phyloP scores from a whole-genome alignment of 2,797 vertebrate genomes.

The Dallia pectoralis region DNA sequence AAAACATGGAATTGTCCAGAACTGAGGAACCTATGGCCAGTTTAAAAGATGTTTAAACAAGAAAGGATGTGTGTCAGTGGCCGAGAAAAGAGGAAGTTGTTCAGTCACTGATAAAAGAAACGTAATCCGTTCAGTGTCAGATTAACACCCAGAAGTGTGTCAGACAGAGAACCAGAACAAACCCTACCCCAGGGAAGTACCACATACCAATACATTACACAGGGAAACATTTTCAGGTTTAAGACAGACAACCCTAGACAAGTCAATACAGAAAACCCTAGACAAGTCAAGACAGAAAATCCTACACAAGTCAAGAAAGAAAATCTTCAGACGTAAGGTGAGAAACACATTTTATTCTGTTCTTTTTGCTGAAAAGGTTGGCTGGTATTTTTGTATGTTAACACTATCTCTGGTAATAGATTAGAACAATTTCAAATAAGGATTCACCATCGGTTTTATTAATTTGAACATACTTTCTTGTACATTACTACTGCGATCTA shows the following conservation, averaged over 20 bases:
- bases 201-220: background rate
- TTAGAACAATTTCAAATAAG: background rate
- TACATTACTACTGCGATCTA: background rate
- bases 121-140: background rate
- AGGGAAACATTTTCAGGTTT: background rate
- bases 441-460: background rate
- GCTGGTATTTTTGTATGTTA: conserved; percentile 20
- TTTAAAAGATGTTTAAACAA: background rate
- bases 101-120: background rate
- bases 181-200: background rate
- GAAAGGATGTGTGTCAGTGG: background rate
- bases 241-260: too few relatives aligned
- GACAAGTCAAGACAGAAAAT: too few relatives aligned
- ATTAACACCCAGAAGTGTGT: background rate
- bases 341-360: background rate
- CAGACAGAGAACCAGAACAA: background rate
- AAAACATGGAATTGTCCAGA: background rate
- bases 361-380: conserved; percentile 21
- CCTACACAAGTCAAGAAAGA: too few relatives aligned
- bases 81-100: background rate
- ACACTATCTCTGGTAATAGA: background rate
- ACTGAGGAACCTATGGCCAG: background rate
- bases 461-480: background rate
- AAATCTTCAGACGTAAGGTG: background rate
- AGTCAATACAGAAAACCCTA: too few relatives aligned